Evolutionary conservation across 2,888 invertebrate species (phyloP).

Genomic region (Cephus nigrinus): DNA sequence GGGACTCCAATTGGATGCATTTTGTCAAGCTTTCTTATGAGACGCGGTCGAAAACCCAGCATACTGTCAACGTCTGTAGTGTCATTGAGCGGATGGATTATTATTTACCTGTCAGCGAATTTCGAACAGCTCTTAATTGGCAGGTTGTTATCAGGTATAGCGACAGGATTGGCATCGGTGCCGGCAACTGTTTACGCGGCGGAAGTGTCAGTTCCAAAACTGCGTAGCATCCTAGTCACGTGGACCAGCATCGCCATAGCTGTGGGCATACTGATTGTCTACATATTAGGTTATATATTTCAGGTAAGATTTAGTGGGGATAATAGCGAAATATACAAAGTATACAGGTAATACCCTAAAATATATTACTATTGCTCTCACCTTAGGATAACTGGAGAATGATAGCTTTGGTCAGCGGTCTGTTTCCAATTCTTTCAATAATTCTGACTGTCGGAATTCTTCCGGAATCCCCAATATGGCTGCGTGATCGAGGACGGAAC

Average conservation of each 20-base stretch:
- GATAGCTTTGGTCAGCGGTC: slow-evolving; percentile 63
- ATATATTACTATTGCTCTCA: slow-evolving; percentile 3
- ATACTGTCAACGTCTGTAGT: slow-evolving; percentile 67
- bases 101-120: slow-evolving; percentile 64
- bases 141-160: slow-evolving; percentile 67
- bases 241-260: slow-evolving; percentile 70
- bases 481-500: slow-evolving; percentile 65
- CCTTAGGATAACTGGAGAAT: slow-evolving; percentile 67
- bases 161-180: slow-evolving; percentile 69
- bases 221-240: slow-evolving; percentile 69
- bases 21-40: slow-evolving; percentile 68
- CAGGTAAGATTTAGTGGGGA: slow-evolving; percentile 55
- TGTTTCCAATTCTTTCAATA: slow-evolving; percentile 65
- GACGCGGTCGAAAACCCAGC: slow-evolving; percentile 68
- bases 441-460: slow-evolving; percentile 62
- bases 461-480: slow-evolving; percentile 71
- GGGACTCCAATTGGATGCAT: slow-evolving; percentile 71
- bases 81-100: slow-evolving; percentile 69
- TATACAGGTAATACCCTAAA: neutral
- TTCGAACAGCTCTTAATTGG: slow-evolving; percentile 66
- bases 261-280: slow-evolving; percentile 68
- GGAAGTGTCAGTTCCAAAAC: slow-evolving; percentile 66
- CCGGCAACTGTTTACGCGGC: slow-evolving; percentile 71
- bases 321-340: neutral
- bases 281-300: slow-evolving; percentile 68